Conservation (phyloP, 2,797 vertebrate species). For the Perdix hodgsoniae region DNA sequence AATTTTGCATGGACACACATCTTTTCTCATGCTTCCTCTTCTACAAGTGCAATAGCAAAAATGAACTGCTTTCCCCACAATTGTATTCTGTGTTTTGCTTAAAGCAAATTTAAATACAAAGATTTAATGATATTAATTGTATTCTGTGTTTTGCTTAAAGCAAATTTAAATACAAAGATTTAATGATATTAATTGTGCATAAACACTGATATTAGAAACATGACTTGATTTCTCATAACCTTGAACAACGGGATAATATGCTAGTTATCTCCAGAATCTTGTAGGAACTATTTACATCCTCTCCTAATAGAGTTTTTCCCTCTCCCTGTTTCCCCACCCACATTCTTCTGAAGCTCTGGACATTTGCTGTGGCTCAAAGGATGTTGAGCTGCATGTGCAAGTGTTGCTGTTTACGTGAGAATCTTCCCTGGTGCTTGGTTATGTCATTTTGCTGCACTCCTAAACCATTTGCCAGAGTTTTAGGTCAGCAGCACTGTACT, state of each 20-base stretch:
- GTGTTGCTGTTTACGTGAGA: not conserved
- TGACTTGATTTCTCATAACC: not conserved
- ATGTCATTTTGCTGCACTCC: not conserved
- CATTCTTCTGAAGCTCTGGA: constrained; percentile 13
- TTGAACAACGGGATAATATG: not conserved
- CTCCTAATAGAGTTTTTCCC: not conserved
- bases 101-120: not conserved
- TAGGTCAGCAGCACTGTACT: not conserved
- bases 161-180: not conserved
- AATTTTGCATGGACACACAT: not conserved
- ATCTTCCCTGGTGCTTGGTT: not conserved
- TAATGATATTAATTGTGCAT: not conserved
- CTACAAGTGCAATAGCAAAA: not conserved
- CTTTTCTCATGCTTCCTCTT: not conserved
- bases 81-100: not conserved
- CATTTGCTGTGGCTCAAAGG: not conserved
- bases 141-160: too few species aligned
- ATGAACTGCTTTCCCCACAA: not conserved
- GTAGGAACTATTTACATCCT: constrained; percentile 9
- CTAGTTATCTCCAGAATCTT: constrained; percentile 10
- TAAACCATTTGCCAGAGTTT: not conserved
- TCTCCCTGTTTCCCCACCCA: not conserved
- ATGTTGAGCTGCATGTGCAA: not conserved
- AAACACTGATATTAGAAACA: not conserved
- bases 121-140: not conserved